Conservation (phyloP, 1,140 invertebrate species). For the Leptinotarsa lineolata region DNA sequence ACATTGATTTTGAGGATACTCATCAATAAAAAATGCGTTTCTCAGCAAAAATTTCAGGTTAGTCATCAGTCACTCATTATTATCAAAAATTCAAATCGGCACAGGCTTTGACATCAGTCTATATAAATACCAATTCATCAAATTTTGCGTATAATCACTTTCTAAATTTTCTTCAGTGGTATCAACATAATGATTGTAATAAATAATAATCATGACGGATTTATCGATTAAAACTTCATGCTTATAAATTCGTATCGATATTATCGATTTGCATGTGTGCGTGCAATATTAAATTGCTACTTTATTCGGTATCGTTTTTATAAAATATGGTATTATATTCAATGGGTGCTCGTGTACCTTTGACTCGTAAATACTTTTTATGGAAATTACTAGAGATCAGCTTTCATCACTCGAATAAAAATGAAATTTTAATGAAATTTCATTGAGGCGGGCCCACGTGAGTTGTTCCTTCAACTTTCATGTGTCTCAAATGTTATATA, state of each 20-base stretch:
- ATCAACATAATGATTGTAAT: slow-evolving; percentile 22
- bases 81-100: too few relatives aligned
- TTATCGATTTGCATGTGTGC: slow-evolving; percentile 38
- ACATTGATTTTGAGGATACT: too few relatives aligned
- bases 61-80: too few relatives aligned
- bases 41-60: too few relatives aligned
- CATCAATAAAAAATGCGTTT: too few relatives aligned
- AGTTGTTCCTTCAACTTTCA: background rate
- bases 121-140: background rate
- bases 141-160: slow-evolving; percentile 12
- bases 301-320: slow-evolving; percentile 27
- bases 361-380: slow-evolving; percentile 2
- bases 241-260: slow-evolving; percentile 35
- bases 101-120: too few relatives aligned
- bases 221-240: slow-evolving; percentile 28
- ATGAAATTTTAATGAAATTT: slow-evolving; percentile 1
- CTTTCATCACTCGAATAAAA: background rate
- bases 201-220: slow-evolving; percentile 19
- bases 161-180: slow-evolving; percentile 18
- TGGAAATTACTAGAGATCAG: background rate
- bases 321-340: slow-evolving; percentile 27
- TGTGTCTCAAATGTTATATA: background rate
- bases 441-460: background rate
- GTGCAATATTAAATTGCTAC: slow-evolving; percentile 41
- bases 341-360: background rate